These are phyloP conservation scores for Meriones psammophilus DNA, from an alignment of 2,797 vertebrate species.

Conservation along the genomic window DNA sequence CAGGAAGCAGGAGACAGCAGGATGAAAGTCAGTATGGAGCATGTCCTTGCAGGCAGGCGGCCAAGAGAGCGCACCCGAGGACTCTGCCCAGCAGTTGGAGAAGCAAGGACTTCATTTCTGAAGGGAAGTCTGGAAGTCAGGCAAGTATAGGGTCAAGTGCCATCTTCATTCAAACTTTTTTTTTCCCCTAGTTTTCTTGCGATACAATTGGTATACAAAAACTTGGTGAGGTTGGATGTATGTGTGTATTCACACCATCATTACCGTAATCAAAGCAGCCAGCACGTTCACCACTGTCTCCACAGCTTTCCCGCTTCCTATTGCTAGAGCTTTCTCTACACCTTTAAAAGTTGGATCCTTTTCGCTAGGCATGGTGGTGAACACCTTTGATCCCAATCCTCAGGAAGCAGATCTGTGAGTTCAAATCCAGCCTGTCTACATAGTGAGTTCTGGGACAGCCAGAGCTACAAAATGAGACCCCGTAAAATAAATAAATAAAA, in stretches of 20 bases:
- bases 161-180: background rate
- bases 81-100: background rate
- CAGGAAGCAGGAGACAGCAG: background rate
- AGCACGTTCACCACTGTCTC: background rate
- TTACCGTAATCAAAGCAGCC: background rate
- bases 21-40: background rate
- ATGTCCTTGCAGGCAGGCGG: background rate
- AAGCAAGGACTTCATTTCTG: background rate
- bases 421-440: background rate
- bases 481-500: background rate
- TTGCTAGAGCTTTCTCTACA: background rate
- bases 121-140: background rate
- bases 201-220: background rate
- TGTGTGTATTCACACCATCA: background rate
- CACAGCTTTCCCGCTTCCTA: background rate
- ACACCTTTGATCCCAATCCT: background rate
- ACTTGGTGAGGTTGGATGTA: background rate
- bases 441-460: background rate
- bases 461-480: background rate
- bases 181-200: background rate
- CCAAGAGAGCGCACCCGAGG: background rate
- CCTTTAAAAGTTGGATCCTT: constrained; percentile 10
- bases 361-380: background rate
- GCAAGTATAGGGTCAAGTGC: background rate
- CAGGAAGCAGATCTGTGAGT: background rate